Percentiles rank a stretch among this genome's conserved stretches.
Evolutionary conservation across 2,797 vertebrate genomes (phyloP).

Genomic region (Darevskia mixta): DNA sequence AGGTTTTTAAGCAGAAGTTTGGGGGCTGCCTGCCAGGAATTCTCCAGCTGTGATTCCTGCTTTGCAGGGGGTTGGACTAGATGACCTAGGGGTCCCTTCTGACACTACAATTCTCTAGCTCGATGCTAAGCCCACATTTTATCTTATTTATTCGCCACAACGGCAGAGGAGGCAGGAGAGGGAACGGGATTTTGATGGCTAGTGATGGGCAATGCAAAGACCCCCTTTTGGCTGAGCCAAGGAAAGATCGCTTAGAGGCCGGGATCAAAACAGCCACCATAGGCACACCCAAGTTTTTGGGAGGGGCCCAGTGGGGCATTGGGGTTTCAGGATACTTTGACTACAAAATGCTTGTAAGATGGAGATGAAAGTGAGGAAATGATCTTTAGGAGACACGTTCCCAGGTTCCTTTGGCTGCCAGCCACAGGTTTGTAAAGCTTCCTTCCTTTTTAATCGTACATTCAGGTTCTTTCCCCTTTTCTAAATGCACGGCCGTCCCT

Average conservation of each 20-base stretch:
- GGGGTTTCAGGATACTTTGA: background rate
- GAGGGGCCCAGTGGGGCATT: too few species aligned
- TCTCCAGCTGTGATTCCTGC: too few species aligned
- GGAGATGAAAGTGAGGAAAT: background rate
- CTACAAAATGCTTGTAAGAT: too few species aligned
- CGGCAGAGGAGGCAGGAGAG: background rate
- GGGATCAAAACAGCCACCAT: background rate
- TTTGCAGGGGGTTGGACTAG: too few species aligned
- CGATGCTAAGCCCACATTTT: background rate
- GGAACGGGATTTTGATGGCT: background rate
- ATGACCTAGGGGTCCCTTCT: too few species aligned
- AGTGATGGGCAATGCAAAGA: too few species aligned
- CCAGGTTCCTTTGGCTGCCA: background rate
- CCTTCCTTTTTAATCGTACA: background rate
- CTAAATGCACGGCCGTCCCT: too few species aligned
- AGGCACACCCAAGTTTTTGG: background rate
- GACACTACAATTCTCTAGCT: too few species aligned
- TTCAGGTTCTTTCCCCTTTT: background rate
- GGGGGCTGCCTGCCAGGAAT: too few species aligned
- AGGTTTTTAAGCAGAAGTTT: too few species aligned
- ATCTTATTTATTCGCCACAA: background rate
- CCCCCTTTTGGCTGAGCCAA: background rate
- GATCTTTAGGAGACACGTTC: background rate
- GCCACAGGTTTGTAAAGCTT: background rate
- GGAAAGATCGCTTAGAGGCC: background rate